Conservation (phyloP, 2,113 vertebrate genomes). For the Pseudopipra pipra region DNA sequence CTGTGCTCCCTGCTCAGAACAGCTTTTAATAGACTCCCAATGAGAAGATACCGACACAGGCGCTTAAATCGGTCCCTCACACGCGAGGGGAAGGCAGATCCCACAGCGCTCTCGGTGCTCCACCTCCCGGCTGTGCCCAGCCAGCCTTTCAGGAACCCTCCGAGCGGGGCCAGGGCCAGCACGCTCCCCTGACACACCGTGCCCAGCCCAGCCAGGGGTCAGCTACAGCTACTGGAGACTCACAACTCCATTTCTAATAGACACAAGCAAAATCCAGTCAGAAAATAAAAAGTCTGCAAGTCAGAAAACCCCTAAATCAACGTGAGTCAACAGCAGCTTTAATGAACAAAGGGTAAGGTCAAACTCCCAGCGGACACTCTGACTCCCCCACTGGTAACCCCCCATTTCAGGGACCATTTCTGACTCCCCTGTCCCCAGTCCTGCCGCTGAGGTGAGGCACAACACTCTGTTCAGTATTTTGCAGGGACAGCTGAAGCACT, state of each 20-base stretch:
- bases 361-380: background rate
- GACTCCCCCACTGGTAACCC: background rate
- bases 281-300: background rate
- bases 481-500: background rate
- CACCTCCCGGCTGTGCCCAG: background rate
- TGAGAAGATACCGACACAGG: background rate
- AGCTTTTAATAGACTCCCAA: background rate
- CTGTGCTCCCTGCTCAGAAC: background rate
- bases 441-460: background rate
- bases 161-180: fast-evolving
- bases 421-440: background rate
- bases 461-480: background rate
- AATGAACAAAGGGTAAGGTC: background rate
- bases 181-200: fast-evolving
- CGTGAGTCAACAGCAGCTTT: background rate
- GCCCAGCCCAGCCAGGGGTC: background rate
- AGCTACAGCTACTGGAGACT: background rate
- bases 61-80: fast-evolving
- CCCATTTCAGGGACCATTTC: background rate
- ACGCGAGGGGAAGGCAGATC: background rate
- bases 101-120: background rate
- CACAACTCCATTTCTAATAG: background rate
- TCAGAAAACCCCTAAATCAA: background rate
- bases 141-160: background rate
- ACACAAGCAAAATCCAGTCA: background rate